Percentiles rank a stretch among this genome's conserved stretches.
phyloP scores from a whole-genome alignment of 2,797 vertebrate genomes.

The Masticophis lateralis region DNA sequence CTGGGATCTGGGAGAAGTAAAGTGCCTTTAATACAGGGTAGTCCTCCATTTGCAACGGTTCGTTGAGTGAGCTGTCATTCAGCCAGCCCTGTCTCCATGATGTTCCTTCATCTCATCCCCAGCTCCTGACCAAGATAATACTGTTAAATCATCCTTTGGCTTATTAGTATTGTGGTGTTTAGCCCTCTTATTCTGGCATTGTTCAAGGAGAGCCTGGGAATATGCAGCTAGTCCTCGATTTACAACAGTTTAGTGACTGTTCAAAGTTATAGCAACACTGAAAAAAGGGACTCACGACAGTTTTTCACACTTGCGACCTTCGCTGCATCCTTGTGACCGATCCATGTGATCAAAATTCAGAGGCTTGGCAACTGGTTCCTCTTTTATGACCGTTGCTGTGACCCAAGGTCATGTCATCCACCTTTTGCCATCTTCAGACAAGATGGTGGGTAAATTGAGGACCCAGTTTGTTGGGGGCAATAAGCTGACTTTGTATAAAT shows the following conservation, averaged over 20 bases:
- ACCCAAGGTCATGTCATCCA: not conserved
- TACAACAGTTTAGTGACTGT: not conserved
- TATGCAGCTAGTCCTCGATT: not conserved
- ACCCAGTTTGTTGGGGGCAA: no score
- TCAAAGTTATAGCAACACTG: not conserved
- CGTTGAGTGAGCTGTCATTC: not conserved
- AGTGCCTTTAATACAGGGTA: not conserved
- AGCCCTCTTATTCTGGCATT: not conserved
- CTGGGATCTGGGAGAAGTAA: not conserved
- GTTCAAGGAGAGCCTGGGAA: not conserved
- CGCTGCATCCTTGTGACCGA: not conserved
- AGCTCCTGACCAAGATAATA: not conserved
- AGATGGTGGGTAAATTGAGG: no score
- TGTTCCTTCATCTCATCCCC: not conserved
- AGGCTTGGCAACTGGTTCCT: not conserved
- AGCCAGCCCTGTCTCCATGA: not conserved
- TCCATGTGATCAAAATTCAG: not conserved
- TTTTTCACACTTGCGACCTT: not conserved
- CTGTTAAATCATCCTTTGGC: not conserved
- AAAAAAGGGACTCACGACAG: not conserved
- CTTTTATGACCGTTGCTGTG: not conserved
- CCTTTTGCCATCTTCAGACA: not conserved
- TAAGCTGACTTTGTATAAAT: no score
- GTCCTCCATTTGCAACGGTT: not conserved
- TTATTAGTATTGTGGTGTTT: not conserved